Evolutionary conservation across 2,113 vertebrate genomes (phyloP), one percentile per base, ranked within the genome.

Genomic region (Leucoraja erinaceus): DNA sequence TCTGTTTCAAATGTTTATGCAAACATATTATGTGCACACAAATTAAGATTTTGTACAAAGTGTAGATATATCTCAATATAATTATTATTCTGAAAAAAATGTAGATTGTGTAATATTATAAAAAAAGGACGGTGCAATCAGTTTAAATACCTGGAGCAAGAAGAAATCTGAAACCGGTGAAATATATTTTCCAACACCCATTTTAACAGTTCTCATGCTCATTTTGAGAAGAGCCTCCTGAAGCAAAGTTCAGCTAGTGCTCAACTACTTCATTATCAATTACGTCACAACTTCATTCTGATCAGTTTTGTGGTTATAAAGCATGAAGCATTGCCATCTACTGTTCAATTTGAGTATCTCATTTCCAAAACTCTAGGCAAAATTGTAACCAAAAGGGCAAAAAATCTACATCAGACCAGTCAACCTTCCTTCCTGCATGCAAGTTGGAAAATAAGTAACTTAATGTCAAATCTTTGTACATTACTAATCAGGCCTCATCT

Each of bases 261-360:
- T 38, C 70, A 70, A 90, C 33, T 70, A 22, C 66, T 47, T 31
- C 63, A 68, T 38, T 63, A 38, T 47, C 31, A 22, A 31, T 66
- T 90, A 90, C 20, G 5, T 22, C 28, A 70, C 61, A 68, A 68
- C 16, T 68, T 68, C 66, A 68, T 14, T 12, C 66, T 72, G 70
- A 20, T 72, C 18, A 72, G 16, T 1, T 59, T 59, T 84, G 81
- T 84, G 81, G n/a, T 59, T 28, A 84, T 7, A 54, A 84, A 84
- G 81, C 90, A 84, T 7, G 20, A 84, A 84, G 81, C 90, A 91
- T 11, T 22, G 68, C 90, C 90, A 91, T 72, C 90, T 91, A 47
- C 90, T 72, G 90, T 72, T 91, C 5, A 38, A 91, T 91, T 91
- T 70, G 11, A 28, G 66, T 22, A 91, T 28, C 0, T 31, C 59